Evolutionary conservation across 2,113 vertebrate species (phyloP).

Genomic region (Chauna torquata): DNA sequence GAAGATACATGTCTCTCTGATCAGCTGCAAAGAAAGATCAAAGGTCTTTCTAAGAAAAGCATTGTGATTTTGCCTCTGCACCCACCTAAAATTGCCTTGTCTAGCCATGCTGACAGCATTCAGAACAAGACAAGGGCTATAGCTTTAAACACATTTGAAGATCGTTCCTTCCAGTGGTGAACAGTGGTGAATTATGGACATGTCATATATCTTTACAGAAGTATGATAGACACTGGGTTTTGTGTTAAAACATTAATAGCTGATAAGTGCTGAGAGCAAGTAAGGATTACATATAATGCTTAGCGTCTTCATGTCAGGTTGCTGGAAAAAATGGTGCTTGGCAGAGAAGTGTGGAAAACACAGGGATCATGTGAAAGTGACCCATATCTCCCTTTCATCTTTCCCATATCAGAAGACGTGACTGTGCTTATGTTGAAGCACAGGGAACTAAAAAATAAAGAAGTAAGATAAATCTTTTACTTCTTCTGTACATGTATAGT

Average conservation of each 20-base stretch:
- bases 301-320: not conserved
- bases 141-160: not conserved
- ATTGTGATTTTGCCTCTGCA: not conserved
- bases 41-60: not conserved
- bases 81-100: not conserved
- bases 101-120: not conserved
- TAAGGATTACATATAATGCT: not conserved
- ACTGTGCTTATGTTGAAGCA: not conserved
- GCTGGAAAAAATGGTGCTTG: not conserved
- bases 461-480: not conserved
- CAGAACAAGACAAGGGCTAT: not conserved
- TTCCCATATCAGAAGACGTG: not conserved
- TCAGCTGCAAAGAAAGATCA: not conserved
- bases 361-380: not conserved
- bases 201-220: not conserved
- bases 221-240: fast-evolving
- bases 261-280: not conserved
- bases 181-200: not conserved
- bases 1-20: not conserved
- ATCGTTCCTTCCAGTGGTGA: not conserved
- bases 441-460: not conserved
- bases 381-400: not conserved
- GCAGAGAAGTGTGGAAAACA: not conserved
- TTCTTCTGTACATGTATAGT: not conserved
- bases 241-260: not conserved